Percentiles rank a stretch among this genome's conserved stretches.
Conservation (phyloP, 2,113 vertebrate genomes). For the Capreolus pygargus region DNA sequence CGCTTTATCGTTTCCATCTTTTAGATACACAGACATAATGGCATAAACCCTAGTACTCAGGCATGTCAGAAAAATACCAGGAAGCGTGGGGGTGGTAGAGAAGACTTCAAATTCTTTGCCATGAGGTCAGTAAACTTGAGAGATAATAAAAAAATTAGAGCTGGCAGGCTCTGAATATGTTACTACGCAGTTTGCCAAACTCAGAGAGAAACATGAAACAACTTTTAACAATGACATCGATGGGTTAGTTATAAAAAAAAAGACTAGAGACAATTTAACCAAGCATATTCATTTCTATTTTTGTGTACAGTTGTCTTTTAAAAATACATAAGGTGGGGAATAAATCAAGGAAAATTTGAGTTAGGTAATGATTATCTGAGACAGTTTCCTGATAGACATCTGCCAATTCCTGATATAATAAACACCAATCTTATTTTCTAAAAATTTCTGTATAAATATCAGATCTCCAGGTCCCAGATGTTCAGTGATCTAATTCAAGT, state of each 20-base stretch:
- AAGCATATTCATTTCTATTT: not conserved
- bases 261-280: not conserved
- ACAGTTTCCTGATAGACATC: not conserved
- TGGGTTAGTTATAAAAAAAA: not conserved
- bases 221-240: not conserved
- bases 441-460: not conserved
- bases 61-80: not conserved
- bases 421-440: not conserved
- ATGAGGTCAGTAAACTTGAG: not conserved
- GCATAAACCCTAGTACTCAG: not conserved
- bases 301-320: not conserved
- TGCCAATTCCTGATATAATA: not conserved
- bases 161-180: not conserved
- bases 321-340: not conserved
- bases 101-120: not conserved
- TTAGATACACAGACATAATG: not conserved
- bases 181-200: not conserved
- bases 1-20: not conserved
- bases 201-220: not conserved
- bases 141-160: not conserved
- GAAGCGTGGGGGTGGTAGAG: not conserved
- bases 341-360: not conserved
- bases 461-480: conserved; percentile 1
- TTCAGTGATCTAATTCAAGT: not conserved
- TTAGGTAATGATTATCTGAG: not conserved